phyloP scores from a whole-genome alignment of 2,797 vertebrate genomes.

The Xenopus petersii region DNA sequence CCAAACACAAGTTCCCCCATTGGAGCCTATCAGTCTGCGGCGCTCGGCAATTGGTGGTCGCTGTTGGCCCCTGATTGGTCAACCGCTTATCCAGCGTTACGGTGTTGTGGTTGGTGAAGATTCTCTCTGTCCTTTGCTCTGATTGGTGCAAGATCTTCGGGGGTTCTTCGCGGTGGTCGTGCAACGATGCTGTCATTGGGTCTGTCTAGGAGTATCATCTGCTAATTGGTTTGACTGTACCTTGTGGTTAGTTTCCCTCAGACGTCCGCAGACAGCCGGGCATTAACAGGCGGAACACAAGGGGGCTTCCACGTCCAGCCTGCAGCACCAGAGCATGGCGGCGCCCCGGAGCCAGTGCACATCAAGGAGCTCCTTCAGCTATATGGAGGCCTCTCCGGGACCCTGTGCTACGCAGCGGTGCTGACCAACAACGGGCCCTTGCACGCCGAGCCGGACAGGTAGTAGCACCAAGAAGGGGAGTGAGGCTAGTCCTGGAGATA shows the following conservation, averaged over 20 bases:
- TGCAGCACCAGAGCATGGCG: constrained; percentile 52
- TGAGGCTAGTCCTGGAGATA: background rate
- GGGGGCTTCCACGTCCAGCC: constrained; percentile 29
- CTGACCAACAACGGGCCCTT: constrained; percentile 31
- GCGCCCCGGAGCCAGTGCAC: constrained; percentile 49
- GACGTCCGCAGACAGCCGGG: constrained; percentile 8
- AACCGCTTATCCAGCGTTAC: background rate
- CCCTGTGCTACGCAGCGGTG: constrained; percentile 40
- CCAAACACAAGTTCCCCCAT: constrained; percentile 12
- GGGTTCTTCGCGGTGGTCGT: constrained; percentile 25
- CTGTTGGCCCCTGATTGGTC: background rate
- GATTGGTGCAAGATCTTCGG: constrained; percentile 46
- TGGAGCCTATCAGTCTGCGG: constrained; percentile 9
- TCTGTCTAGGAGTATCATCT: background rate
- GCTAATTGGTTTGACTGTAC: constrained; percentile 9
- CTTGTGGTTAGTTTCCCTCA: background rate
- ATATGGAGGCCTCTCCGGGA: constrained; percentile 47
- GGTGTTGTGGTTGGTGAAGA: background rate
- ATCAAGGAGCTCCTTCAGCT: constrained; percentile 30
- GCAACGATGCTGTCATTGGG: constrained; percentile 10
- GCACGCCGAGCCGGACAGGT: constrained; percentile 32
- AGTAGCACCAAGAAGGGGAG: background rate
- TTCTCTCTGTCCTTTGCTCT: constrained; percentile 17
- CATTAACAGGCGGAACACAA: constrained; percentile 44
- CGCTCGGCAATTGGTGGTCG: constrained; percentile 18